A percentile compares a stretch with the other conserved stretches of the same genome.
Evolutionary conservation across 1,140 invertebrate species (phyloP).

Genomic region (Babylonia areolata): DNA sequence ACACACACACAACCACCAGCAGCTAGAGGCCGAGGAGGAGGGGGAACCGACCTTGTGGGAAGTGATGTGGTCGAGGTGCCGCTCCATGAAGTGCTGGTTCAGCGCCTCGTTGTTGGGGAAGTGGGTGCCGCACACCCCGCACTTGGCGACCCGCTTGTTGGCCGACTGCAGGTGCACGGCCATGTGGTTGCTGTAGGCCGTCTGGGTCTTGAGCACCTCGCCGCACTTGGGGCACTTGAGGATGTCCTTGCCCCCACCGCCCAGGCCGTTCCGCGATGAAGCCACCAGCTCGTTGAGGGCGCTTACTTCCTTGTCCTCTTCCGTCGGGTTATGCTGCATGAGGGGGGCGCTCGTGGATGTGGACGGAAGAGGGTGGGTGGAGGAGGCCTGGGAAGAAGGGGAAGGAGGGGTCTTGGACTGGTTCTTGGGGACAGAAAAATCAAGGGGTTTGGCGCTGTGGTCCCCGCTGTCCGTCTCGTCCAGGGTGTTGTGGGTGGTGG

Average conservation of each 20-base stretch:
- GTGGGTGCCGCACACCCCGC: slow-evolving; percentile 70
- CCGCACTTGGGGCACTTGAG: slow-evolving; percentile 64
- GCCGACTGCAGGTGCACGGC: slow-evolving; percentile 57
- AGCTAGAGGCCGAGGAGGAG: not conserved
- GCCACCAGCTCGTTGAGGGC: not conserved
- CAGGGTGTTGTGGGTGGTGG: slow-evolving; percentile 34
- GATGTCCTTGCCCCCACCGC: not conserved
- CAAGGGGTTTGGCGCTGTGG: slow-evolving; percentile 60
- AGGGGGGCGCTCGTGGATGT: not conserved
- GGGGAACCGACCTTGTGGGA: slow-evolving; percentile 29
- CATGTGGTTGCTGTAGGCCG: slow-evolving; percentile 71
- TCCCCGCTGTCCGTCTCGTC: slow-evolving; percentile 35
- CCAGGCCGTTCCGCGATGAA: not conserved
- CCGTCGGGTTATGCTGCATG: no score
- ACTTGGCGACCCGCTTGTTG: slow-evolving; percentile 70
- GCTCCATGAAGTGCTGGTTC: slow-evolving; percentile 68
- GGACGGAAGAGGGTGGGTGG: not conserved
- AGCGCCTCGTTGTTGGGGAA: slow-evolving; percentile 70
- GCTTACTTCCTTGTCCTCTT: not conserved
- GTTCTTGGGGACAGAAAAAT: slow-evolving; percentile 68
- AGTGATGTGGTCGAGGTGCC: slow-evolving; percentile 54
- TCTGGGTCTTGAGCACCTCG: slow-evolving; percentile 64
- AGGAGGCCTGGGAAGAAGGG: not conserved
- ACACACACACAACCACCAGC: no score
- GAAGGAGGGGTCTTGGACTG: not conserved